These are phyloP conservation scores for Phasia obesa DNA, from an alignment of 2,888 invertebrate genomes.

Conservation along the genomic window DNA sequence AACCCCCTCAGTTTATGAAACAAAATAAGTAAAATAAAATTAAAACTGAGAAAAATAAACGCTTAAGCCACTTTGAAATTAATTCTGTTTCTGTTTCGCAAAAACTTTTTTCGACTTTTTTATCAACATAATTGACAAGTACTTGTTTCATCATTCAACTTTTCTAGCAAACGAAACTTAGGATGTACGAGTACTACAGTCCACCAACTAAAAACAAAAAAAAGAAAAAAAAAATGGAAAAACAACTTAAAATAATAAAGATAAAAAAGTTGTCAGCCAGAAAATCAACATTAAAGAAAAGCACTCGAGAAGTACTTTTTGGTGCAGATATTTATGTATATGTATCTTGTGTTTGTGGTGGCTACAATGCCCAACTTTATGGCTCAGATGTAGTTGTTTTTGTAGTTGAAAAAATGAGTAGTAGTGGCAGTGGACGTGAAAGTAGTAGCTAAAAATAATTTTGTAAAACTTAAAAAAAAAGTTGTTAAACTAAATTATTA, in stretches of 20 bases:
- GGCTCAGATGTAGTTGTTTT: conserved; percentile 4
- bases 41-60: conserved; percentile 15
- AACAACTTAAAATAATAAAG: background rate
- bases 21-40: conserved; percentile 19
- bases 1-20: conserved; percentile 29
- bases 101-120: background rate
- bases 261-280: background rate
- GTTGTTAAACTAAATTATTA: conserved; percentile 40
- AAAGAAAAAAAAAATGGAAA: background rate
- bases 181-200: conserved; percentile 16
- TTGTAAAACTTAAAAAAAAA: conserved; percentile 31
- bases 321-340: conserved; percentile 31
- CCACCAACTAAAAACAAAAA: conserved; percentile 24
- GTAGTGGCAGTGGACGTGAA: background rate
- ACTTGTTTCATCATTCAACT: conserved; percentile 26
- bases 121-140: conserved; percentile 34
- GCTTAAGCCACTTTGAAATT: conserved; percentile 42
- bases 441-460: conserved; percentile 37
- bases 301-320: background rate
- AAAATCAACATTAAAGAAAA: background rate
- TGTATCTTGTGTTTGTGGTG: conserved; percentile 5
- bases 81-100: conserved; percentile 7
- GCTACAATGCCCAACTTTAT: conserved; percentile 1
- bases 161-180: conserved; percentile 10
- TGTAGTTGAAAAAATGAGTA: conserved; percentile 3